Evolutionary conservation across 1,140 invertebrate species (phyloP).

Genomic region (Polyergus mexicanus): DNA sequence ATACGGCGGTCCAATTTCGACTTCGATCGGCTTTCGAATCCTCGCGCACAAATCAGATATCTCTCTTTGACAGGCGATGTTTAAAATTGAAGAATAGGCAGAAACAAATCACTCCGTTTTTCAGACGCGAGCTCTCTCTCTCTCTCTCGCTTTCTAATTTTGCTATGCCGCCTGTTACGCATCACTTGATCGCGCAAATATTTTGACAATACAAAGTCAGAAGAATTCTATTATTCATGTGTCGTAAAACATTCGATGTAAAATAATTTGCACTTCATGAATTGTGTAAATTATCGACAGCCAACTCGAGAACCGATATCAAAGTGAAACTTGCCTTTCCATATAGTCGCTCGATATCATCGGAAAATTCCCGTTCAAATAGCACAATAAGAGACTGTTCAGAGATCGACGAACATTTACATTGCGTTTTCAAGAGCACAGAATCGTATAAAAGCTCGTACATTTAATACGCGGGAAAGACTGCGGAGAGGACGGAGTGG

Average conservation of each 20-base stretch:
- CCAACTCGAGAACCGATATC: not conserved
- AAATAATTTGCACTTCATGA: constrained; percentile 22
- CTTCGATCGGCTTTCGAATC: constrained; percentile 47
- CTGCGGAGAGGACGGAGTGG: not conserved
- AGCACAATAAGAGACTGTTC: not conserved
- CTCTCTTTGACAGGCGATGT: constrained; percentile 58
- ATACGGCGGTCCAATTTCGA: constrained; percentile 23
- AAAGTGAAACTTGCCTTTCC: not conserved
- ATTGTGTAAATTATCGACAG: constrained; percentile 28
- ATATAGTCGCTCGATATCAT: not conserved
- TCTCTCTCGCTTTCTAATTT: constrained; percentile 19
- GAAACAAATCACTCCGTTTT: constrained; percentile 57
- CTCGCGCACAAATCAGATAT: constrained; percentile 50
- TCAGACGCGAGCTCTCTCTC: not conserved
- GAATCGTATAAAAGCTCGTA: not conserved
- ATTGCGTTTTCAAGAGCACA: not conserved
- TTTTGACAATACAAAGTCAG: constrained; percentile 38
- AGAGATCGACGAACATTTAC: not conserved
- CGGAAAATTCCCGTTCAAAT: not conserved
- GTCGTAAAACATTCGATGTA: not conserved
- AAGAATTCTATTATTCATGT: not conserved
- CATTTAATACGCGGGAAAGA: too few relatives aligned
- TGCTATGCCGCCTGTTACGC: not conserved
- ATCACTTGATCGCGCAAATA: constrained; percentile 29
- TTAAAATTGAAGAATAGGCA: constrained; percentile 56